Conservation (phyloP, 2,888 invertebrate genomes). For the Xanthostigma xanthostigma region DNA sequence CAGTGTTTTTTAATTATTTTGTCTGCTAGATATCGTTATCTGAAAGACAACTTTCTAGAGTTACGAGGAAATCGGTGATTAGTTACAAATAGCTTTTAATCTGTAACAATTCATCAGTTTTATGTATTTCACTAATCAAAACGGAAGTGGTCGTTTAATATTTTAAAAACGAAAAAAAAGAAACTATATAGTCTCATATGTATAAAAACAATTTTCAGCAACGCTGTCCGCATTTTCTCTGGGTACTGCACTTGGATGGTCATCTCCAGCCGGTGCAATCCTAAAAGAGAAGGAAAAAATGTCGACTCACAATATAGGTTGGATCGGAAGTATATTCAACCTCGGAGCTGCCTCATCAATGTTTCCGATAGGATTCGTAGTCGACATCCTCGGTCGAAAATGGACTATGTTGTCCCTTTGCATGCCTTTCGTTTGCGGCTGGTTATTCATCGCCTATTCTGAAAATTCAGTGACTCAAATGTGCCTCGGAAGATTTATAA, state of each 20-base stretch:
- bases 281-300: conserved; percentile 17
- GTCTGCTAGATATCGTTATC: too few relatives aligned
- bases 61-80: too few relatives aligned
- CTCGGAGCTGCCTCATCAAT: conserved; percentile 21
- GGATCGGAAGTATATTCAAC: conserved; percentile 20
- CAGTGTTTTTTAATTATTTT: too few relatives aligned
- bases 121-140: not conserved
- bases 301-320: conserved; percentile 12
- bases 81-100: too few relatives aligned
- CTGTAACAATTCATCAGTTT: not conserved
- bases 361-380: conserved; percentile 18
- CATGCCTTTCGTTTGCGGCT: conserved; percentile 16
- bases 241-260: conserved; percentile 31
- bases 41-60: too few relatives aligned
- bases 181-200: not conserved
- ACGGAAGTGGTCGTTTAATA: not conserved
- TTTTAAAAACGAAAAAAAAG: too few relatives aligned
- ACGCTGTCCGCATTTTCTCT: conserved; percentile 23
- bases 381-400: conserved; percentile 17
- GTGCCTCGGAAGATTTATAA: conserved; percentile 20
- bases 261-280: conserved; percentile 28
- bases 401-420: conserved; percentile 16
- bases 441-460: conserved; percentile 16
- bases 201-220: not conserved
- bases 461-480: conserved; percentile 8